phyloP scores from a whole-genome alignment of 2,797 vertebrate genomes.

The Pseudochirops cupreus region DNA sequence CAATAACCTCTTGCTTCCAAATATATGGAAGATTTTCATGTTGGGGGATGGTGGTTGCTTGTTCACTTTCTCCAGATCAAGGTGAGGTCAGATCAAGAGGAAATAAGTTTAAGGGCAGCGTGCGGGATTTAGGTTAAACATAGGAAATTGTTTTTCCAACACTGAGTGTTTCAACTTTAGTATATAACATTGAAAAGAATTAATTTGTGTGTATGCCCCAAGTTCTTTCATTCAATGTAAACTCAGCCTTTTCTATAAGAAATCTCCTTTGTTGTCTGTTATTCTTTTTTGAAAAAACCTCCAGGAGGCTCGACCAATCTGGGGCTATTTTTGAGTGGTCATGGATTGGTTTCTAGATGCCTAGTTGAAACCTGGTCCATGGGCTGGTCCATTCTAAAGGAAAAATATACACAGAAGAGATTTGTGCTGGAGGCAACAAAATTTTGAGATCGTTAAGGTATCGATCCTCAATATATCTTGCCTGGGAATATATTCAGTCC shows the following conservation, averaged over 20 bases:
- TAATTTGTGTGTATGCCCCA: not conserved
- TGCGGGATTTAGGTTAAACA: not conserved
- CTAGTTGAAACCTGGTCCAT: not conserved
- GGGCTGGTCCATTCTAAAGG: not conserved
- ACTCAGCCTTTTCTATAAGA: not conserved
- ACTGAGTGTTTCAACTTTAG: not conserved
- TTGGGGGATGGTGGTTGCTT: not conserved
- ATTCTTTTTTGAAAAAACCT: not conserved
- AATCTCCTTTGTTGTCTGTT: not conserved
- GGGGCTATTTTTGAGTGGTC: not conserved
- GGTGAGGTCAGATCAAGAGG: not conserved
- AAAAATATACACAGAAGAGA: too few species aligned
- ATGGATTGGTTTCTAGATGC: not conserved
- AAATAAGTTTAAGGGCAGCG: not conserved
- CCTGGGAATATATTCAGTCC: not conserved
- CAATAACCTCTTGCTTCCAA: slow-evolving; percentile 23
- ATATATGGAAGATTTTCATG: not conserved
- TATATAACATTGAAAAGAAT: not conserved
- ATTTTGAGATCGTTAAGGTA: too few species aligned
- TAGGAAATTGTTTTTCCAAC: not conserved
- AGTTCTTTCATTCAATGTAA: not conserved
- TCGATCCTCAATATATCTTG: not conserved
- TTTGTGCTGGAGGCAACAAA: too few species aligned
- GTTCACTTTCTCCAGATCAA: not conserved
- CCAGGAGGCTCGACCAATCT: not conserved